Base-by-base conservation (phyloP, 2,113 vertebrate genomes). In the Stictonetta naevosa region DNA sequence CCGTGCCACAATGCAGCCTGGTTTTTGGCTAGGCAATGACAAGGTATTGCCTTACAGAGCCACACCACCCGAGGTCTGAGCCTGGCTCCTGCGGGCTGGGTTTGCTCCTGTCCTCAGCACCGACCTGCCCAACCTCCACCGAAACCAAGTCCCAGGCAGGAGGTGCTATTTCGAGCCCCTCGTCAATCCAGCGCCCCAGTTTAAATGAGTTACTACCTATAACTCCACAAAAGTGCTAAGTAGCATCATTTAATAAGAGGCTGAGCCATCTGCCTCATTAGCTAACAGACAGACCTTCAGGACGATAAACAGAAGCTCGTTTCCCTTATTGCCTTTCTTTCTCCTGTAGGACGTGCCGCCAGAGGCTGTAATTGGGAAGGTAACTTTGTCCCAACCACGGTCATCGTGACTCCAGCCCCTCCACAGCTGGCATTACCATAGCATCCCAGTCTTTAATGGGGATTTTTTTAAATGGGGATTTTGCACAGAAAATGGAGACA, bases 31-130 rank as follows among this genome's bases (percentile, higher is more conserved):
- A 73, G 72, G 62, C 62, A 86, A 95, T 29, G 48, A 67, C 15
- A 12, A 92, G 88, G 96, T 93, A 95, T 95, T 92, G 64, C 33
- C 92, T 97, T 97, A 96, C 95, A 59, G 66, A 26, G 28, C 22
- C 9, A 20, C 38, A 40, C 62, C 28, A 18, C 23, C 62, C 26
- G 17, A 21, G 38, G 28, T 8, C 44, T 5, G 38, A 67, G 79
- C 63, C 75, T 5, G 1, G 53, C 62, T 79, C 66, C 29, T 59
- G 33, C 8, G 2, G 34, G 1, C 2, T 15, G 26, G 40, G 28
- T 40, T 84, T 66, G 56, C 60, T 50, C 2, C 90, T 56, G 58
- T 38, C 44, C 89, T 76, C 0, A 0, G 25, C 26, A 42, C 67
- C 55, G n/a, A 11, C 67, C 71, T 52, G 48, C 53, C 18, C 2